Conservation (phyloP, 1,140 invertebrate genomes). For the Drosophila saltans region DNA sequence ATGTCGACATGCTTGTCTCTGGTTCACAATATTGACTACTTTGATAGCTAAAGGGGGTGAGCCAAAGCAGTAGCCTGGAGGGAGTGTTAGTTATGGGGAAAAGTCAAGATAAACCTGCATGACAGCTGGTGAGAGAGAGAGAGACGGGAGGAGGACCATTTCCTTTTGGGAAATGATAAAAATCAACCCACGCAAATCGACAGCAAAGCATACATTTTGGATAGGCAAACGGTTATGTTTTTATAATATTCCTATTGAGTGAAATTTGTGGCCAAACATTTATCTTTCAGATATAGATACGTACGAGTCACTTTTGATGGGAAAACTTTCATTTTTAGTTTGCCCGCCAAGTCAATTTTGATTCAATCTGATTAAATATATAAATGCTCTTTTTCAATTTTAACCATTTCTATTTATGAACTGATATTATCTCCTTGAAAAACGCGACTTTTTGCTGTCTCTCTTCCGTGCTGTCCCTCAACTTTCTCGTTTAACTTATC, state of each 20-base stretch:
- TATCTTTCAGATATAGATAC: background rate
- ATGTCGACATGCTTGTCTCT: slow-evolving; percentile 64
- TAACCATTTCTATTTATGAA: background rate
- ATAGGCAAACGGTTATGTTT: background rate
- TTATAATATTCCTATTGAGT: slow-evolving; percentile 3
- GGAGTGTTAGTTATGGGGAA: slow-evolving; percentile 37
- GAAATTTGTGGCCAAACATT: background rate
- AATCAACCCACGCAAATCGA: slow-evolving; percentile 21
- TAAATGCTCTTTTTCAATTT: background rate
- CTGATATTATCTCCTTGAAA: background rate
- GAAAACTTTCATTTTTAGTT: too few relatives aligned
- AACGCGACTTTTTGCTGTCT: too few relatives aligned
- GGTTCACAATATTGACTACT: slow-evolving; percentile 51
- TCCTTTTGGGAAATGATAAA: slow-evolving; percentile 22
- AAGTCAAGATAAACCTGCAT: background rate
- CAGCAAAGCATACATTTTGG: slow-evolving; percentile 1
- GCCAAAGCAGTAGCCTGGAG: background rate
- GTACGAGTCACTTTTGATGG: too few relatives aligned
- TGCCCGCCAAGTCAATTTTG: background rate
- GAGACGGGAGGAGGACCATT: background rate
- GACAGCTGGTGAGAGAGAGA: background rate
- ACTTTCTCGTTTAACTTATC: background rate
- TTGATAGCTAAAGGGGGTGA: slow-evolving; percentile 5
- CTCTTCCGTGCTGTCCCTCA: too few relatives aligned
- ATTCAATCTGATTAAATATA: background rate